Percentiles rank a stretch among this genome's conserved stretches.
phyloP scores from a whole-genome alignment of 2,797 vertebrate genomes.

The Rhyacichthys aspro region DNA sequence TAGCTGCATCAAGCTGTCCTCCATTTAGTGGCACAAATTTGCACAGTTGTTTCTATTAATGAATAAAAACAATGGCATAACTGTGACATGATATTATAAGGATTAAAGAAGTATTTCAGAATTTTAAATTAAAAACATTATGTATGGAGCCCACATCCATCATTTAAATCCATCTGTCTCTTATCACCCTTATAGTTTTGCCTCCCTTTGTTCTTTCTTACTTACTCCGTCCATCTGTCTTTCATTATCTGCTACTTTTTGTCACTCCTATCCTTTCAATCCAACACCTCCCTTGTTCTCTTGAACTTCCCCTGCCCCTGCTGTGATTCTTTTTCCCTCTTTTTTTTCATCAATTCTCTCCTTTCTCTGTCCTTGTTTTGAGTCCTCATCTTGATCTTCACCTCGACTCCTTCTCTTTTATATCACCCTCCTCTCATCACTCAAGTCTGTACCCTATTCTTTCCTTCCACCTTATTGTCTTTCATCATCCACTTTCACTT shows the following conservation, averaged over 20 bases:
- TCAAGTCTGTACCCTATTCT: conserved; percentile 5
- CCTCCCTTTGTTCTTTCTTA: conserved; percentile 8
- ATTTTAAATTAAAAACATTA: background rate
- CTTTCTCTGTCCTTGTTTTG: conserved; percentile 2
- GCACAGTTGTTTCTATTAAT: too few species aligned
- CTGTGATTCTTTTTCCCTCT: conserved; percentile 1
- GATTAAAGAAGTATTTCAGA: too few species aligned
- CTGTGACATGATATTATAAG: too few species aligned
- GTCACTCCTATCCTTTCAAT: conserved; percentile 29
- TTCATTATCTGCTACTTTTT: conserved; percentile 36
- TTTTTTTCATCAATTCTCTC: background rate
- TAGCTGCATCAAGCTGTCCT: too few species aligned
- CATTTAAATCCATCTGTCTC: conserved; percentile 39
- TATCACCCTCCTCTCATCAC: conserved; percentile 1
- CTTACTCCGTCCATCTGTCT: conserved; percentile 28
- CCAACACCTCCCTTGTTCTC: conserved; percentile 22
- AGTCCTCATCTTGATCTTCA: conserved; percentile 7
- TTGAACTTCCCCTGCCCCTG: conserved; percentile 21
- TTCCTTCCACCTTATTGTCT: conserved; percentile 6
- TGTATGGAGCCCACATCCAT: conserved; percentile 4
- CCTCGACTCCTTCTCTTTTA: background rate
- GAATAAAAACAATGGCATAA: too few species aligned
- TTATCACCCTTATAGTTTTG: conserved; percentile 10
- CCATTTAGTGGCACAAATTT: too few species aligned
- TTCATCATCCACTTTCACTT: conserved; percentile 6